Evolutionary conservation across 2,888 invertebrate species (phyloP), one percentile per base, ranked within the genome.

Genomic region (Agriopis marginaria): DNA sequence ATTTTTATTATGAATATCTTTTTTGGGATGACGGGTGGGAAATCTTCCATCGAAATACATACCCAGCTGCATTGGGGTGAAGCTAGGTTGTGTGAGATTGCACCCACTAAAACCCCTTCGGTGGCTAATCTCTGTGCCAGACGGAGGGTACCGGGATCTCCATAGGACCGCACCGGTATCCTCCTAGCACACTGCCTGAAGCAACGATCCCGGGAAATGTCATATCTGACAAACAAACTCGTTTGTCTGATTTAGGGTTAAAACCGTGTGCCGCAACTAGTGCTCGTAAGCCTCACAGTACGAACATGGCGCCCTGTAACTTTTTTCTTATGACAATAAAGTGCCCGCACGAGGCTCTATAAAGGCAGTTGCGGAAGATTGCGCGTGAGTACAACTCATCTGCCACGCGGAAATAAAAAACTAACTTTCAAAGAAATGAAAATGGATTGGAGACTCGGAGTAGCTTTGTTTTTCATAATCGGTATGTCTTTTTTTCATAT

Each of bases 391-490:
- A 47, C 40, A 14, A 54, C 68, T 54, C 47, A n/a, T 64, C 54
- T 17, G 11, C 53, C 58, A 47, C 49, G 45, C 68, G 51, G 61
- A 55, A 64, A 55, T 45, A 32, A 39, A 47, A 40, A 44, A 58
- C 6, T 17, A 44, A 42, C 56, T 54, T 39, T 39, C 8, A 3
- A 47, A 45, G 17, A 6, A 17, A 12, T 40, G 45, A 40, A 62
- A 58, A 63, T 69, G 68, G 32, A 56, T 50, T 68, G 59, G 68
- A 68, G 32, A 55, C 45, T 55, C 1, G 59, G 49, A 14, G 10
- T 61, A 0, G 17, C 49, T 4, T n/a, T 69, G 17, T n/a, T 64
- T 7, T 50, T 3, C 17, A 17, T 65, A 9, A 51, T 69, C 39
- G 68, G 68, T 69, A 69, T 6, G 68, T 64, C 0, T 11, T 12